Conservation (phyloP, 2,797 vertebrate genomes). For the Takifugu ocellatus region DNA sequence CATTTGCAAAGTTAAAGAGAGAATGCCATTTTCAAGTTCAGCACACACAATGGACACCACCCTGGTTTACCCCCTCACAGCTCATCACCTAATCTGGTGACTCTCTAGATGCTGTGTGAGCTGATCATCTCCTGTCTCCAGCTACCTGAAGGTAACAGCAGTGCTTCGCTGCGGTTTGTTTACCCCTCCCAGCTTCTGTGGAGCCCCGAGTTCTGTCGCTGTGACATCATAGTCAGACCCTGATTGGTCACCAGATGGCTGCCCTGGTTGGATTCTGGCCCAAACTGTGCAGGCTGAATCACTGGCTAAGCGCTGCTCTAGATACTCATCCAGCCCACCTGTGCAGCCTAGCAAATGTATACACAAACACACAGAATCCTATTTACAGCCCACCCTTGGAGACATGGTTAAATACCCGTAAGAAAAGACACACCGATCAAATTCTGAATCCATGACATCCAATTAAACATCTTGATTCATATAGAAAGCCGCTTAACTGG, state of each 20-base stretch:
- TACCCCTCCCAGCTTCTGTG: constrained; percentile 52
- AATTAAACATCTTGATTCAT: constrained; percentile 56
- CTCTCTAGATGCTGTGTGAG: constrained; percentile 13
- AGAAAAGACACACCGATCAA: constrained; percentile 16
- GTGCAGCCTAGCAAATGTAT: constrained; percentile 38
- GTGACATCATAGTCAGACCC: constrained; percentile 72
- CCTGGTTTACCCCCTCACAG: constrained; percentile 22
- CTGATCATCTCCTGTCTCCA: constrained; percentile 18
- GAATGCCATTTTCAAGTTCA: too few species aligned
- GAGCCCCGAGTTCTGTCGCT: constrained; percentile 49
- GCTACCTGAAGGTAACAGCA: constrained; percentile 27
- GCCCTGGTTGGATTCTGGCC: constrained; percentile 71
- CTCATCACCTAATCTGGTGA: constrained; percentile 33
- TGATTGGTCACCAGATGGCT: constrained; percentile 79
- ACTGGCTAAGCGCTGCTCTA: constrained; percentile 65
- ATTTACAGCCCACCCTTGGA: constrained; percentile 6
- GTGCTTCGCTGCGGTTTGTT: constrained; percentile 63
- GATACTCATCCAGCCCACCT: constrained; percentile 69
- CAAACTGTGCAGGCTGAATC: constrained; percentile 71
- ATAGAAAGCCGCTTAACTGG: constrained; percentile 51
- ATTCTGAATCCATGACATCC: constrained; percentile 35
- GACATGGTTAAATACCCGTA: constrained; percentile 22
- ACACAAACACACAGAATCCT: constrained; percentile 10
- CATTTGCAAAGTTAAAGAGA: constrained; percentile 17
- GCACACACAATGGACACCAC: constrained; percentile 8